These are phyloP conservation scores for Haemorhous mexicanus DNA, from an alignment of 2,113 vertebrate species.

Conservation along the genomic window DNA sequence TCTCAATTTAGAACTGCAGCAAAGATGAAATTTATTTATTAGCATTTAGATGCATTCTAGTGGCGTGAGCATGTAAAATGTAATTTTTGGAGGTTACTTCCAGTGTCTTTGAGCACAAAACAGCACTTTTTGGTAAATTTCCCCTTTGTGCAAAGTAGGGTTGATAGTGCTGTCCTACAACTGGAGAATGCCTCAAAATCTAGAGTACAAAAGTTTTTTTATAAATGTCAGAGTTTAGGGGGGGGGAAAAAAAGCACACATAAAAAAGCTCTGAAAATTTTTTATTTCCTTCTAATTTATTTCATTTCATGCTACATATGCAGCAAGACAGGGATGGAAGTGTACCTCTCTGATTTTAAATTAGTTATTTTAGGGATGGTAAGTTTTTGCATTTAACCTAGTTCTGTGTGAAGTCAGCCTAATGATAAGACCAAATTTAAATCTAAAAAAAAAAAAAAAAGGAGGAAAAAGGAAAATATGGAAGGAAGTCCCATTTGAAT, in stretches of 20 bases:
- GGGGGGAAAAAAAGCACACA: neutral
- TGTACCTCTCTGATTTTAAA: constrained; percentile 34
- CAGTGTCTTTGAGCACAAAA: neutral
- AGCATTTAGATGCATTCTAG: neutral
- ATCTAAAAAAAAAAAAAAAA: neutral
- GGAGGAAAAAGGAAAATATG: neutral
- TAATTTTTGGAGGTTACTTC: neutral
- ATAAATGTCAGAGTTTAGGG: neutral
- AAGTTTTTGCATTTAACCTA: constrained; percentile 33
- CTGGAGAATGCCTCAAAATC: neutral
- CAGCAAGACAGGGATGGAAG: neutral
- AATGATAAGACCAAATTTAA: neutral
- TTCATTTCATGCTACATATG: neutral
- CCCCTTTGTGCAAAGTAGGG: neutral
- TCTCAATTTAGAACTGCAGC: neutral
- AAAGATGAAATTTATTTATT: neutral
- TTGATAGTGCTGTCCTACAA: neutral
- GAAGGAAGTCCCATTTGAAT: constrained; percentile 16
- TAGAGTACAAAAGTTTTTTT: neutral
- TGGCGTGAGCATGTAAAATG: accelerated
- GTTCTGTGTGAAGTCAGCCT: constrained; percentile 1
- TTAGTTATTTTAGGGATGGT: neutral
- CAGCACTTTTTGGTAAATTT: neutral
- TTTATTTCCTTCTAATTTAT: neutral
- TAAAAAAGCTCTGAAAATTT: neutral